phyloP scores from a whole-genome alignment of 2,113 vertebrate species.

The Leucosticte australis region DNA sequence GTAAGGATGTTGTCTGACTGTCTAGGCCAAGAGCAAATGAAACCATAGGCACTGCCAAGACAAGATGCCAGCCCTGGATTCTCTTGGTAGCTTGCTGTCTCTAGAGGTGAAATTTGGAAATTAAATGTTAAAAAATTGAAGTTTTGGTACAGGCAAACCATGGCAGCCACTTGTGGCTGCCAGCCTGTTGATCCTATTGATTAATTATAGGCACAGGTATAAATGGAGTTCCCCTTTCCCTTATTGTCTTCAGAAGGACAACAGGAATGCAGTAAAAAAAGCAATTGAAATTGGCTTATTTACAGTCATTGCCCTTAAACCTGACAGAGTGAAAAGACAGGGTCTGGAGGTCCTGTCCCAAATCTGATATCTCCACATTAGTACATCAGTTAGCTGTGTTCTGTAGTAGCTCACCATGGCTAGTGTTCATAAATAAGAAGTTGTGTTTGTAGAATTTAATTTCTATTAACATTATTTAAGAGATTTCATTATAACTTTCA shows the following conservation, averaged over 20 bases:
- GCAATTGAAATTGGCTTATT: not conserved
- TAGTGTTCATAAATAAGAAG: not conserved
- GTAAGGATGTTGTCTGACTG: not conserved
- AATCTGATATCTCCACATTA: not conserved
- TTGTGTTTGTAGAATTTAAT: not conserved
- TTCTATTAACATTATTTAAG: not conserved
- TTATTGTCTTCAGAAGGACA: not conserved
- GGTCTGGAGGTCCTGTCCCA: not conserved
- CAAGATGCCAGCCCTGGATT: not conserved
- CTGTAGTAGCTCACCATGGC: not conserved
- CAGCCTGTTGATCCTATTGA: not conserved
- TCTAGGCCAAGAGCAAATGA: not conserved
- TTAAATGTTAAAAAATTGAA: not conserved
- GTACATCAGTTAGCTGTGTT: not conserved
- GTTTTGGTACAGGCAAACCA: not conserved
- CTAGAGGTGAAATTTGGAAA: not conserved
- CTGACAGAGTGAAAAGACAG: not conserved
- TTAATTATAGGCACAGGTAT: not conserved
- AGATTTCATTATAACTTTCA: not conserved
- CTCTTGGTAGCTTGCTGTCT: not conserved
- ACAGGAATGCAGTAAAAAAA: not conserved
- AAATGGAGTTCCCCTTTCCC: not conserved
- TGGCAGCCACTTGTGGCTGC: not conserved
- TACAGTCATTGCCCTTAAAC: not conserved
- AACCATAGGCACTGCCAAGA: not conserved